Base-by-base conservation (phyloP, 2,113 vertebrate genomes). In the Ceyx cyanopectus region DNA sequence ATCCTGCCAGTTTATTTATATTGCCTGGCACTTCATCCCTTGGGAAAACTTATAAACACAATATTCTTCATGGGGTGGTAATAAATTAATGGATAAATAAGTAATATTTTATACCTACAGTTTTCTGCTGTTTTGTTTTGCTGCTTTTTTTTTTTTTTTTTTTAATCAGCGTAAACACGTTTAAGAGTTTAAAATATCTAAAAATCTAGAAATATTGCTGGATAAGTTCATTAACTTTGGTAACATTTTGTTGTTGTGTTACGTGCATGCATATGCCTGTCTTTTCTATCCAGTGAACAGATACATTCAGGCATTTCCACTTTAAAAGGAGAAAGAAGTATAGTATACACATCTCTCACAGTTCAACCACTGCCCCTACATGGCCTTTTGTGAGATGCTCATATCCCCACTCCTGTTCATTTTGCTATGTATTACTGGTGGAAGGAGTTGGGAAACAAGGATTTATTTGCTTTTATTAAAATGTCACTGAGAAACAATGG, bases 1-100 rank as follows among this genome's bases (percentile, higher is more conserved):
- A 89, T 80, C 12, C 5, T 89, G 30, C 13, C 79, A 91, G 21
- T 6, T 94, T 79, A 76, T 94, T 37, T 74, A 19, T 83, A 62
- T 17, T 67, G 3, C 12, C 48, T 83, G 61, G 68, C 45, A 43
- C 16, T 63, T 62, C 15, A 60, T 40, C 10, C 10, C 22, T 62
- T 81, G 26, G 29, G 23, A 70, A 93, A 83, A 74, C 5, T 6
- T 78, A n/a, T 65, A 72, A 41, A 7, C 5, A 19, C 34, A 24
- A 1, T 20, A 82, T 24, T 54, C 37, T 66, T 76, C 21, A 37
- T 22, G 4, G 21, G 6, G 12, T 67, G 24, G 2, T 54, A 68
- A 66, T 26, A 26, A 86, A 84, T 48, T 3, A 45, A 40, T 27
- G 37, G 24, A 66, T n/a, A 2, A 57, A 66, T n/a, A 2, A 57